Evolutionary conservation across 2,113 vertebrate genomes (phyloP), one percentile per base, ranked within the genome.

Genomic region (Entelurus aequoreus): DNA sequence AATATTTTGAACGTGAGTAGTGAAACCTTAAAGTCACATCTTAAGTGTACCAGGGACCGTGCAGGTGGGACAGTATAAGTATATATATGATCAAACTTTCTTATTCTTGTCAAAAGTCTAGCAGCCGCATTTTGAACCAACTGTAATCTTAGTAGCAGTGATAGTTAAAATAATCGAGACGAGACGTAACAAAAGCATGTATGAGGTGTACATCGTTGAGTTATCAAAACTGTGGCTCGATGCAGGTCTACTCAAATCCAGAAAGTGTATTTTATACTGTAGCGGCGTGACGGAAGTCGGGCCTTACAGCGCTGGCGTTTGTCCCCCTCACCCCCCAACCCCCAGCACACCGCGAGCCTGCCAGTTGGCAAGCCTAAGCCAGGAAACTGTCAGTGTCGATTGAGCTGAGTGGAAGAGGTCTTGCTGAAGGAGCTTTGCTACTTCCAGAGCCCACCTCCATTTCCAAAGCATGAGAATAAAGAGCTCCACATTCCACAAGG

Each of bases 331-430:
- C 76, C 28, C 28, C 28, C 77, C 79, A 74, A 1, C 2, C 28
- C 28, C 28, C 28, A 28, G 28, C 28, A 69, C 90, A 90, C 88
- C 85, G 80, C 76, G 67, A 88, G 90, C 82, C 89, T 92, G 94
- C 93, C 95, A 94, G 93, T 93, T 99, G 95, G 94, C 94, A 95
- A 80, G 79, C 73, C 86, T 46, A 92, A 91, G 91, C 94, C 95
- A 96, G 93, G 93, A 94, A 96, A 91, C 93, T 97, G 96, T 98
- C 95, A 97, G 88, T 93, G 92, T 93, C 91, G 87, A 97, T 97
- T 92, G 93, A 90, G 91, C 83, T 93, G 91, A 90, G 88, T 92
- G 88, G 81, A 90, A 84, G 90, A 92, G 91, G 92, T 84, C 89
- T 89, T 84, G 92, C 90, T 92, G 92, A 93, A 94, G 90, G 82